Base-by-base conservation (phyloP, 1,140 invertebrate species). In the Drosophila malerkotliana region DNA sequence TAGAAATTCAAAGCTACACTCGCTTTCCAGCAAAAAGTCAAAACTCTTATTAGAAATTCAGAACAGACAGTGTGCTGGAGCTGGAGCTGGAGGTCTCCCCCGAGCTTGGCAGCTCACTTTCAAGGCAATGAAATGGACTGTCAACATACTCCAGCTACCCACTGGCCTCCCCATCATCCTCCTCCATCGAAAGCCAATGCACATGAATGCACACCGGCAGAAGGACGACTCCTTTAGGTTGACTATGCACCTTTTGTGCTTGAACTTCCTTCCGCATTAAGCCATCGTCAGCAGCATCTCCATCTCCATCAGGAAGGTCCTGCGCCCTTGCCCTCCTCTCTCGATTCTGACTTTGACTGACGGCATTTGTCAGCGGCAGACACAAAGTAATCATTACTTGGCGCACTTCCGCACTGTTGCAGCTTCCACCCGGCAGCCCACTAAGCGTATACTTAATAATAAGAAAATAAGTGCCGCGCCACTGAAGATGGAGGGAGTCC, bases 401-500 rank as follows among this genome's bases (percentile, higher is more conserved):
- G 62, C 59, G 71, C 80, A 55, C 56, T 59, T 72, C 57, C 69
- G 60, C 57, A 18, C 58, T 37, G 51, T 14, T 49, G 32, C 44
- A 37, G 15, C 41, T 48, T 37, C 37, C 54, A 63, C 41, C 41
- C 18, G 44, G 41, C 37, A 39, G 68, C 62, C 30, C 58, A 73
- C 83, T 83, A 79, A 88, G 79, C 83, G 83, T 89, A 83, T 88
- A 88, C 83, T 88, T 88, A 88, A 88, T 88, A 88, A 88, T 85
- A 85, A 82, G 82, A 88, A 88, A 89, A 88, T 88, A 88, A 88
- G 79, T 83, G 83, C 64, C 83, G 56, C 83, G 83, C 79, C 83
- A 88, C 66, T 67, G 63, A 37, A 48, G 66, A 44, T 48, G 37
- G 47, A 44, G 18, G n/a, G 26, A 49, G 28, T 52, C 18, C 26